Evolutionary conservation across 2,797 vertebrate genomes (phyloP), one percentile per base, ranked within the genome.

Genomic region (Arctocebus calabarensis): DNA sequence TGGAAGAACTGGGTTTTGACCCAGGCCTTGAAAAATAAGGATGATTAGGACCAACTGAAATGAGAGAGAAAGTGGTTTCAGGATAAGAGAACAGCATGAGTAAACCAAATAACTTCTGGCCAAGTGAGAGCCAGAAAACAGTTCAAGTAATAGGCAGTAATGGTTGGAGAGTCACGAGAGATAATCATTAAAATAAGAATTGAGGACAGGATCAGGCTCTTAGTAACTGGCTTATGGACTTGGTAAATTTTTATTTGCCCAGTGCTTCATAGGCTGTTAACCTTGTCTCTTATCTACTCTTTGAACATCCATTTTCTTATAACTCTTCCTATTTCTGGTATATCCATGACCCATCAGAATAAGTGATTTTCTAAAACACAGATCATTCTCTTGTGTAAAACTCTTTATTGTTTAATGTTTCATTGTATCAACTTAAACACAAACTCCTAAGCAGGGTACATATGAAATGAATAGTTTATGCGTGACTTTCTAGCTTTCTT

Each of bases 321-420:
- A 84, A 22, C 57, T 48, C 22, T 43, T 37, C 34, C 32, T 3
- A 16, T 57, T 97, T 74, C 25, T 14, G 48, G 7, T 52, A 17
- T 22, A 77, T 10, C 8, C 7, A 37, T 32, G 11, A 93, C 32
- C n/a, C 52, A 87, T 66, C 61, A 62, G 19, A 83, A 2, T 91
- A 90, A 48, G 25, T 77, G 27, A 77, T 55, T 84, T 90, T 93
- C 34, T 74, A 64, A 91, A 84, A 62, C 5, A 91, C 1, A 86
- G 79, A 70, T 66, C 17, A 29, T 55, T 52, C 22, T 82, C 25
- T 45, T 57, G 1, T 79, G 45, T 34, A 75, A 90, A 88, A 71
- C 11, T 62, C 3, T 37, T 79, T 52, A 74, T 34, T 74, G 14
- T 43, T 86, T 66, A 79, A 43, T 73, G 13, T 93, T 87, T 82